A percentile compares a stretch with the other conserved stretches of the same genome.
Evolutionary conservation across 2,888 invertebrate species (phyloP).

Genomic region (Eurois occulta): DNA sequence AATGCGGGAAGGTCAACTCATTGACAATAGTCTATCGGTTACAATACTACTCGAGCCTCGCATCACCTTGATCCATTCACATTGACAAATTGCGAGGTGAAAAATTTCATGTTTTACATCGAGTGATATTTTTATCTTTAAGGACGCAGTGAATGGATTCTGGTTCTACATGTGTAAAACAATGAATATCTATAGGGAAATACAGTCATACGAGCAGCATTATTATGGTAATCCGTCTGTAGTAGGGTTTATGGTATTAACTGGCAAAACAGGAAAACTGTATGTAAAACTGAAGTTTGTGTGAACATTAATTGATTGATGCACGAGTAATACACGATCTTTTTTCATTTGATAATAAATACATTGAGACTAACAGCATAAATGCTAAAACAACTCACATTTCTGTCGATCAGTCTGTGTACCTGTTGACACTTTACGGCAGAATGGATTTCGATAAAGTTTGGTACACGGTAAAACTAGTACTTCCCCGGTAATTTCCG

Average conservation of each 20-base stretch:
- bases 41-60: neutral
- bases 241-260: neutral
- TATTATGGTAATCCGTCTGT: neutral
- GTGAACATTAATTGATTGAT: neutral
- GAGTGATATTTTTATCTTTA: neutral
- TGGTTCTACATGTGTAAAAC: constrained; percentile 1
- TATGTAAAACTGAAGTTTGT: neutral
- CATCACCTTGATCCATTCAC: constrained; percentile 2
- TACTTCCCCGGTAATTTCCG: neutral
- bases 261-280: neutral
- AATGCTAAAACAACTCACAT: neutral
- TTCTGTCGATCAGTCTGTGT: neutral
- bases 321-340: neutral
- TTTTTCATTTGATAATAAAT: neutral
- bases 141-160: neutral
- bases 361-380: neutral
- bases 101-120: neutral
- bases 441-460: neutral
- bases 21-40: constrained; percentile 26
- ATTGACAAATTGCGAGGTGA: neutral
- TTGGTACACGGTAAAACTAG: neutral
- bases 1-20: constrained; percentile 23
- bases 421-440: neutral
- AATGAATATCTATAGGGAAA: neutral
- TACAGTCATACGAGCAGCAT: neutral